These are phyloP conservation scores for Sinella curviseta DNA, from an alignment of 1,140 invertebrate genomes.

Conservation along the genomic window DNA sequence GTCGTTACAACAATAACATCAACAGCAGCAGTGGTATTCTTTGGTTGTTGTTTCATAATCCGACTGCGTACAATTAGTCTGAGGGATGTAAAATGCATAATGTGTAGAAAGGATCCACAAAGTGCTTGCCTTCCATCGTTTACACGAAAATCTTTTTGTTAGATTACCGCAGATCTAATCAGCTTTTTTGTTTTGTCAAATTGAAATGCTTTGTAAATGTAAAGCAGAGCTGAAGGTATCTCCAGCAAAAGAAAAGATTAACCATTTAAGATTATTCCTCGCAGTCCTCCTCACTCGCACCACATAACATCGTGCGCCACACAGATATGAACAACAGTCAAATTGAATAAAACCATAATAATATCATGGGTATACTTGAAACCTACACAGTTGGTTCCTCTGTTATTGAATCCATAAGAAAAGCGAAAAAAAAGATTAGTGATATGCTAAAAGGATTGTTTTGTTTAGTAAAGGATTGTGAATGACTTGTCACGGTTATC, in stretches of 20 bases:
- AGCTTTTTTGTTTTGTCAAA: background rate
- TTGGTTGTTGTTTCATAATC: no score
- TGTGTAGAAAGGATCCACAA: background rate
- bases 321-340: no score
- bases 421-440: slow-evolving; percentile 6
- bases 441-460: background rate
- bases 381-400: no score
- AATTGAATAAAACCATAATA: background rate
- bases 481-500: background rate
- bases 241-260: slow-evolving; percentile 6
- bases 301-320: no score
- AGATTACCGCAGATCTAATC: slow-evolving; percentile 6
- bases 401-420: no score
- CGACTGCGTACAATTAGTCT: no score
- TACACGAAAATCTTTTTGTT: background rate
- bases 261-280: background rate
- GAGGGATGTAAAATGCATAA: background rate
- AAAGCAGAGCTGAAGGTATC: background rate
- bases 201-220: background rate
- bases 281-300: no score
- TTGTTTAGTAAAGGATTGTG: background rate
- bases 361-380: no score
- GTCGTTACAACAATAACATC: no score
- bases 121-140: background rate
- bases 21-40: no score